These are phyloP conservation scores for Chaetura pelagica DNA, from an alignment of 2,113 vertebrate genomes.

Conservation along the genomic window DNA sequence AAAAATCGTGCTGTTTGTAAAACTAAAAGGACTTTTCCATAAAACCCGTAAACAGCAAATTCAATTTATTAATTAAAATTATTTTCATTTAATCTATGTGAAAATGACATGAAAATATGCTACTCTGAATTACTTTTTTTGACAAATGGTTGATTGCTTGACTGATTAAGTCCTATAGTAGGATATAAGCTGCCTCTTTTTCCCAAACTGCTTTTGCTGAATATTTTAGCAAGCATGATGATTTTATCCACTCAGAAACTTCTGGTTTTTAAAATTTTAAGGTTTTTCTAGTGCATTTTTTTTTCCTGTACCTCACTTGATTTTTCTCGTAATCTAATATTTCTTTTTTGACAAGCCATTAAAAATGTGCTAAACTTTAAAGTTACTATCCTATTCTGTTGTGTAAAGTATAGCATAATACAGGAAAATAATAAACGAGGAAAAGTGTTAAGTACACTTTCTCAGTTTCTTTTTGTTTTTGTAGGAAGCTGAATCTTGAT, in stretches of 20 bases:
- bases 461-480: slow-evolving; percentile 57
- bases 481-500: slow-evolving; percentile 56
- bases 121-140: neutral
- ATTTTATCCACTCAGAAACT: neutral
- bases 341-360: slow-evolving; percentile 76
- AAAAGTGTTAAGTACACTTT: slow-evolving; percentile 72
- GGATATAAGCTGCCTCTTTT: neutral
- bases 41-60: neutral
- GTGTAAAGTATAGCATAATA: slow-evolving; percentile 47
- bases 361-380: slow-evolving; percentile 74
- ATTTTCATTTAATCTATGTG: neutral
- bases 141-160: neutral
- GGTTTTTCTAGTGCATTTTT: neutral
- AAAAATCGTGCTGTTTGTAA: neutral
- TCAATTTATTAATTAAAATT: neutral
- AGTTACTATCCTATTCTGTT: slow-evolving; percentile 60
- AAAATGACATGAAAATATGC: neutral
- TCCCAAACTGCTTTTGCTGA: neutral
- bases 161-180: neutral
- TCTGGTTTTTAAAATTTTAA: neutral
- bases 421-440: slow-evolving; percentile 35
- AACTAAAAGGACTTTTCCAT: neutral
- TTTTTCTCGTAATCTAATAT: slow-evolving; percentile 66
- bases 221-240: slow-evolving; percentile 23
- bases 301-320: slow-evolving; percentile 15